phyloP scores from a whole-genome alignment of 2,888 invertebrate genomes.

The Pseudococcus longispinus region DNA sequence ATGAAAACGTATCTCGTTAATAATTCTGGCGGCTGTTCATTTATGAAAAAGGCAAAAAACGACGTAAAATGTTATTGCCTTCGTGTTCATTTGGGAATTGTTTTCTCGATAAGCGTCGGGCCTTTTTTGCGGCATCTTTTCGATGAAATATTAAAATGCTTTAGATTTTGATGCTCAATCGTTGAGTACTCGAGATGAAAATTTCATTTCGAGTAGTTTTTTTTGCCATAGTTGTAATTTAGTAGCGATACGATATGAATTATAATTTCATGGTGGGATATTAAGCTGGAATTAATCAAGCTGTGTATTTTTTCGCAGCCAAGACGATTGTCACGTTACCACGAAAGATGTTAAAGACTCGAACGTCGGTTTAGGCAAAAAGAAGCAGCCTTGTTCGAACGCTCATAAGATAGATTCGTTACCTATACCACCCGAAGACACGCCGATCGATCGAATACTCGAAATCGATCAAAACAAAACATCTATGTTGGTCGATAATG shows the following conservation, averaged over 20 bases:
- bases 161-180: not conserved
- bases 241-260: not conserved
- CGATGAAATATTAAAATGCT: conserved; percentile 16
- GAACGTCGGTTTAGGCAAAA: conserved; percentile 30
- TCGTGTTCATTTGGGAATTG: conserved; percentile 21
- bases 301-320: not conserved
- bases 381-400: conserved; percentile 59
- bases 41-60: conserved; percentile 19
- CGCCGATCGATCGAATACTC: not conserved
- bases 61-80: conserved; percentile 5
- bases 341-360: not conserved
- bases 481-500: conserved; percentile 66
- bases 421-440: not conserved
- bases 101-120: not conserved
- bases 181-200: not conserved
- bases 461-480: conserved; percentile 60
- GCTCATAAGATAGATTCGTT: not conserved
- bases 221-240: not conserved
- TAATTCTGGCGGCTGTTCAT: conserved; percentile 4
- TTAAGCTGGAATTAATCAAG: not conserved
- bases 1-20: conserved; percentile 6
- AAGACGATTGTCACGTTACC: conserved; percentile 46
- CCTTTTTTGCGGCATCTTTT: not conserved
- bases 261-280: no score
- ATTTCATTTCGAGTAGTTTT: not conserved